These are phyloP conservation scores for Zeugodacus cucurbitae DNA, from an alignment of 1,140 invertebrate genomes.

Conservation along the genomic window DNA sequence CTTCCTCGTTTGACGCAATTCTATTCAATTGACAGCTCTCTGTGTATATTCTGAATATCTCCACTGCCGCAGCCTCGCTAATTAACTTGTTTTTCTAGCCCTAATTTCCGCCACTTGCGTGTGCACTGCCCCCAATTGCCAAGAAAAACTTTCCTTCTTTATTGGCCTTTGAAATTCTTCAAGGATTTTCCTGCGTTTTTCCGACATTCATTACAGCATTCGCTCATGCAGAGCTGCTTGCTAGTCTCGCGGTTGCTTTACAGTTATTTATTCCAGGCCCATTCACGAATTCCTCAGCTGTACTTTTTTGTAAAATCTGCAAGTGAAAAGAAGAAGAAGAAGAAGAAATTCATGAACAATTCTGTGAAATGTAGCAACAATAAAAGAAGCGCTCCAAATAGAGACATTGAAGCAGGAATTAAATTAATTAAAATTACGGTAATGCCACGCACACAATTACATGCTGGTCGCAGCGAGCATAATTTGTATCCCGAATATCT, in stretches of 20 bases:
- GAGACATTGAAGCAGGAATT: background rate
- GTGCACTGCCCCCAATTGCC: background rate
- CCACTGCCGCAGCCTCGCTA: conserved; percentile 46
- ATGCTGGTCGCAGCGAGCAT: background rate
- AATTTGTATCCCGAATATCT: background rate
- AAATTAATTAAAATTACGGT: background rate
- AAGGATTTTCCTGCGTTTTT: background rate
- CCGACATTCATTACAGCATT: no score
- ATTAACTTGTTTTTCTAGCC: conserved; percentile 63
- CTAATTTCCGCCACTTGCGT: conserved; percentile 9
- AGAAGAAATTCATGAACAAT: background rate
- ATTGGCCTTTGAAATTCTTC: background rate
- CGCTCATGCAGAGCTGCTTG: background rate
- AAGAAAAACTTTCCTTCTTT: background rate
- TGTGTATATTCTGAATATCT: background rate
- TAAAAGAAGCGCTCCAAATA: background rate
- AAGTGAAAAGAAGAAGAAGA: background rate
- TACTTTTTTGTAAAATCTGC: background rate
- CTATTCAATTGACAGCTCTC: background rate
- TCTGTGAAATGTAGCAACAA: background rate
- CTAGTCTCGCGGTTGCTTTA: background rate
- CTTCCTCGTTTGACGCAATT: background rate
- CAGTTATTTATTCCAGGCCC: background rate
- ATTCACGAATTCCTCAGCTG: background rate
- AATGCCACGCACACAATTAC: background rate